Percentiles rank a stretch among this genome's conserved stretches.
These are phyloP conservation scores for Tyrannus savana DNA, from an alignment of 2,113 vertebrate genomes.

Conservation along the genomic window DNA sequence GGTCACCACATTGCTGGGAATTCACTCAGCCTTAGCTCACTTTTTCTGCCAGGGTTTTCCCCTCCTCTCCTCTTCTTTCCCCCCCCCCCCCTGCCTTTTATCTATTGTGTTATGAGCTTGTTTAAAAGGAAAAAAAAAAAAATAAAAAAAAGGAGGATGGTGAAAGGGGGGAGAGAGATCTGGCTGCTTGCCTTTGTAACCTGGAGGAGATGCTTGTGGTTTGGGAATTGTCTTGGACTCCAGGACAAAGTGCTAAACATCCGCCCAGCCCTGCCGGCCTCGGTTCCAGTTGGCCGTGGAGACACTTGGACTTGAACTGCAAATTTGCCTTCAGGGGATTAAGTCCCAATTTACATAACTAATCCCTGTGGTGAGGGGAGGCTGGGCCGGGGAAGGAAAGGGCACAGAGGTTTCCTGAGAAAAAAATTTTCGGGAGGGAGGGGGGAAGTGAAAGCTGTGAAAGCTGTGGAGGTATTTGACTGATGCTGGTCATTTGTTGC, in stretches of 20 bases:
- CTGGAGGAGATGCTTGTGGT: not conserved
- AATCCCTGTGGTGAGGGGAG: slow-evolving; percentile 35
- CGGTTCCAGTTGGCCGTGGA: slow-evolving; percentile 17
- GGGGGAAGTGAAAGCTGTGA: not conserved
- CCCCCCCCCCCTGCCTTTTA: not conserved
- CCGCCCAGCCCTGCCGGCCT: not conserved
- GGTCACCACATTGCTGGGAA: slow-evolving; percentile 46
- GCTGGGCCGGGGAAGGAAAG: not conserved
- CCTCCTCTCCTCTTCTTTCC: not conserved
- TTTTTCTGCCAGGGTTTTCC: slow-evolving; percentile 12
- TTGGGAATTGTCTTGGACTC: not conserved
- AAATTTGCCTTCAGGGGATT: slow-evolving; percentile 60
- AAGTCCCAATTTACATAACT: slow-evolving; percentile 60
- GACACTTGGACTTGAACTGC: slow-evolving; percentile 68
- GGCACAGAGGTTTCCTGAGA: not conserved
- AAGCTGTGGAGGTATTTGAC: not conserved
- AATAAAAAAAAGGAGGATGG: not conserved
- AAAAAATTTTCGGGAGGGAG: not conserved
- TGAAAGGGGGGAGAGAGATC: not conserved
- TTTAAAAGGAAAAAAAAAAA: not conserved
- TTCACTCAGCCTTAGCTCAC: slow-evolving; percentile 46
- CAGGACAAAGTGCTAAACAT: not conserved
- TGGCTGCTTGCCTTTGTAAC: slow-evolving; percentile 32
- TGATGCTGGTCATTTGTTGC: not conserved
- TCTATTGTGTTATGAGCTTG: not conserved